A percentile compares a stretch with the other conserved stretches of the same genome.
phyloP scores from a whole-genome alignment of 2,113 vertebrate species.

The Aptenodytes patagonicus region DNA sequence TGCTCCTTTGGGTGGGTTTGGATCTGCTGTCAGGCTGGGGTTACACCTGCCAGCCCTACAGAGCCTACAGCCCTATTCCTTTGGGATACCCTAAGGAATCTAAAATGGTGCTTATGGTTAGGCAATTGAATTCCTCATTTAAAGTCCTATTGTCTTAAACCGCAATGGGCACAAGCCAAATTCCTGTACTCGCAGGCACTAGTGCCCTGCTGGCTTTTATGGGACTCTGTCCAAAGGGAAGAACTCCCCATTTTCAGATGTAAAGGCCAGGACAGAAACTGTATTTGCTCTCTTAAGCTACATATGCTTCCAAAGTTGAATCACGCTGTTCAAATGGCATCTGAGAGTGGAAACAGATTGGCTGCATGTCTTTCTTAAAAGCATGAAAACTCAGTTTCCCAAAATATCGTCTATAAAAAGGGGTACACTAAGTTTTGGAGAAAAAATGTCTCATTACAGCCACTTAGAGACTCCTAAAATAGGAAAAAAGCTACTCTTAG shows the following conservation, averaged over 20 bases:
- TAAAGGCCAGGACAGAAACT: neutral
- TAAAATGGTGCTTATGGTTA: neutral
- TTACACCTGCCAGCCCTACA: neutral
- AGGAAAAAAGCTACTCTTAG: neutral
- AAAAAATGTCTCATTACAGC: neutral
- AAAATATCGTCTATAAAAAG: slow-evolving; percentile 12
- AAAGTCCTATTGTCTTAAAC: neutral
- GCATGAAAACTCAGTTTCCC: slow-evolving; percentile 12
- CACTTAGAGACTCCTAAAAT: neutral
- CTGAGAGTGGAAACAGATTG: slow-evolving; percentile 36
- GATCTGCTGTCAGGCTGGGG: neutral
- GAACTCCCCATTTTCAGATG: neutral
- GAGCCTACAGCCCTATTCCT: neutral
- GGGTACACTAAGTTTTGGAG: neutral
- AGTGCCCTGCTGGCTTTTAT: neutral
- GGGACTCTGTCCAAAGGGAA: neutral
- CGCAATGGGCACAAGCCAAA: neutral
- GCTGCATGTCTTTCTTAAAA: neutral
- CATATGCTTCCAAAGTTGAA: slow-evolving; percentile 6
- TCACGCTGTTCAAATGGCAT: slow-evolving; percentile 4
- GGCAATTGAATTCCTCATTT: neutral
- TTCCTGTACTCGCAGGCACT: neutral
- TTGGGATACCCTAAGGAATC: neutral
- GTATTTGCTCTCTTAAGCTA: neutral
- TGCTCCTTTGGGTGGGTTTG: neutral